Conservation (phyloP, 2,113 vertebrate species). For the Malaclemys terrapin region DNA sequence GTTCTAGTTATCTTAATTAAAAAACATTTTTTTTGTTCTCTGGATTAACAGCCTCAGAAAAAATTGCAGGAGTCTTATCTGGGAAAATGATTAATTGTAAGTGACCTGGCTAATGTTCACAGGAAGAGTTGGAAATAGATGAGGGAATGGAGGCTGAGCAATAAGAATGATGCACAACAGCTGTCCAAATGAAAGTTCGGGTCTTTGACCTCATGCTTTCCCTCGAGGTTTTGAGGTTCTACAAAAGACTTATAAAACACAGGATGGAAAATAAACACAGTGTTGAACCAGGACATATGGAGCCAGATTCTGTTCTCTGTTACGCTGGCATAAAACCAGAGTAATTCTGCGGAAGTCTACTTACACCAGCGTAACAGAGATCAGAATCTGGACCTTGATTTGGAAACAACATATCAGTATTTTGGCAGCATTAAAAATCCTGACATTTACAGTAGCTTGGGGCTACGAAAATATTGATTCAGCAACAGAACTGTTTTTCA, state of each 20-base stretch:
- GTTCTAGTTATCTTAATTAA: not conserved
- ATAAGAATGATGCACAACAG: not conserved
- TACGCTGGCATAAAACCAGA: conserved; percentile 1
- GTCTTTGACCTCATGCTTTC: not conserved
- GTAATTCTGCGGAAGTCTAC: not conserved
- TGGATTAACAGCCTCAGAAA: conserved; percentile 3
- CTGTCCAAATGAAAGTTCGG: not conserved
- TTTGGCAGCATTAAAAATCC: conserved; percentile 49
- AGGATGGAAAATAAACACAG: not conserved
- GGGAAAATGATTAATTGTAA: not conserved
- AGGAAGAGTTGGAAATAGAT: not conserved
- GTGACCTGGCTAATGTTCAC: not conserved
- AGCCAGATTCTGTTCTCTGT: not conserved
- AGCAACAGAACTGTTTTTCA: conserved; percentile 62
- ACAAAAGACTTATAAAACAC: conserved; percentile 2
- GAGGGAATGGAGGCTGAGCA: not conserved
- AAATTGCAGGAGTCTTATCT: not conserved
- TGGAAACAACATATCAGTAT: conserved; percentile 46
- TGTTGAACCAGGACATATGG: not conserved
- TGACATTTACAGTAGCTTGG: conserved; percentile 60
- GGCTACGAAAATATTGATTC: conserved; percentile 72
- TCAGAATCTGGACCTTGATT: conserved; percentile 43
- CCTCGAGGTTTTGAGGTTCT: not conserved
- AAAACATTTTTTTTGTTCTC: not conserved
- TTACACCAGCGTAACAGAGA: conserved; percentile 12